phyloP scores from a whole-genome alignment of 37 sponge, comb jelly and placozoan species.

The Beroe ovata region DNA sequence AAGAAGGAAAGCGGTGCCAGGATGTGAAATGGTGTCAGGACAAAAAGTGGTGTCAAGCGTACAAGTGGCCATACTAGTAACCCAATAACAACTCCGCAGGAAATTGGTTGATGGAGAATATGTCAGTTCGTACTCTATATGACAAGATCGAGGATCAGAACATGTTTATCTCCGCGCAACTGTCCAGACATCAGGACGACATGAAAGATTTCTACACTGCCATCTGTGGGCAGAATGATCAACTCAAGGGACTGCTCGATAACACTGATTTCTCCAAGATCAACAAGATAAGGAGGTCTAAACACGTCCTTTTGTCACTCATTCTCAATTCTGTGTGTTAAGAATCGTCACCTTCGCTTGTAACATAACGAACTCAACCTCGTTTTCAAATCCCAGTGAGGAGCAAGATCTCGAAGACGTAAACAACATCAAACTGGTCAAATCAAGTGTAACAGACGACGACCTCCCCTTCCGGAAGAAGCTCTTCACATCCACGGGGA shows the following conservation, averaged over 20 bases:
- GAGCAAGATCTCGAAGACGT: background rate
- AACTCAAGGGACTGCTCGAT: constrained; percentile 60
- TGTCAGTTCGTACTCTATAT: constrained; percentile 66
- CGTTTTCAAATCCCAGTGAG: too few relatives aligned
- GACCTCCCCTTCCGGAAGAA: constrained; percentile 11
- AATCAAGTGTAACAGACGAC: constrained; percentile 1
- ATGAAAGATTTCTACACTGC: constrained; percentile 60
- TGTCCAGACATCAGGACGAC: constrained; percentile 52
- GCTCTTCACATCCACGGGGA: constrained; percentile 4
- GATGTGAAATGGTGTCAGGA: background rate
- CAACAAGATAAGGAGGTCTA: background rate
- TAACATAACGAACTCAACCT: too few relatives aligned
- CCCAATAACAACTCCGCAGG: too few relatives aligned
- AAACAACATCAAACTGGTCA: background rate
- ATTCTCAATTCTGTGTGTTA: too few relatives aligned
- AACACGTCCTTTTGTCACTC: too few relatives aligned
- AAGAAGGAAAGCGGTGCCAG: background rate
- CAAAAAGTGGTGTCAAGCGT: background rate
- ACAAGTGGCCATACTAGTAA: too few relatives aligned
- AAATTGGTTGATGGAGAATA: constrained; percentile 62
- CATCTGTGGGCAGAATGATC: constrained; percentile 67
- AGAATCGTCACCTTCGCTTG: too few relatives aligned
- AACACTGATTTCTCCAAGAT: constrained; percentile 5
- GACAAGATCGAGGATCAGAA: constrained; percentile 72
- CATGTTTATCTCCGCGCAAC: constrained; percentile 27